Percentiles rank a stretch among this genome's conserved stretches.
phyloP scores from a whole-genome alignment of 2,888 invertebrate species.

The Nomada lathburiana region DNA sequence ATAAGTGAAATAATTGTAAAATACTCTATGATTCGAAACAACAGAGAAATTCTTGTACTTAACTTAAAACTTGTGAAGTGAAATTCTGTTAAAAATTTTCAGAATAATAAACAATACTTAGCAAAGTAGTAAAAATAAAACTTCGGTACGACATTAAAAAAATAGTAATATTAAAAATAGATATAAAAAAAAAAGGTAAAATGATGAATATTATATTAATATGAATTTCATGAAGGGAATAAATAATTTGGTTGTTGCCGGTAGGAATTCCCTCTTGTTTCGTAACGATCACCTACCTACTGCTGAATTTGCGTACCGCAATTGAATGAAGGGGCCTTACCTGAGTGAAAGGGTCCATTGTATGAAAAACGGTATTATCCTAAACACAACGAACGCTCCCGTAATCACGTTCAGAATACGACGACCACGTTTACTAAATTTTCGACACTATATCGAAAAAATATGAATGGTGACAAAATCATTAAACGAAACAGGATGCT shows the following conservation, averaged over 20 bases:
- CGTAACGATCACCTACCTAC: background rate
- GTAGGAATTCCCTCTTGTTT: background rate
- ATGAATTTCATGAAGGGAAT: background rate
- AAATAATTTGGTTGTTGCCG: background rate
- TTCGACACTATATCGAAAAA: background rate
- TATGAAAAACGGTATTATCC: conserved; percentile 46
- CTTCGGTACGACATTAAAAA: background rate
- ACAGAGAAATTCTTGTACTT: background rate
- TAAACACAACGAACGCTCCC: conserved; percentile 33
- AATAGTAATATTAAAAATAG: background rate
- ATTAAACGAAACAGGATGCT: conserved; percentile 1
- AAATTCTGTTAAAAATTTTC: no score
- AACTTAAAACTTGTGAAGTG: no score
- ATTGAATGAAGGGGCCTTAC: conserved; percentile 81
- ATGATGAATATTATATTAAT: background rate
- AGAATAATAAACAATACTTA: no score
- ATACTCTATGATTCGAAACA: background rate
- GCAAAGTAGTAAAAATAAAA: no score
- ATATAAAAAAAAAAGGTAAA: background rate
- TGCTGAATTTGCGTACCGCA: background rate
- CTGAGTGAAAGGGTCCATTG: conserved; percentile 89
- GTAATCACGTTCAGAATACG: conserved; percentile 17
- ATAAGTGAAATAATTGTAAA: no score
- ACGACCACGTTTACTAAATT: background rate
- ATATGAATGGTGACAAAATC: background rate